Conservation (phyloP, 2,888 invertebrate genomes). For the Conops quadrifasciatus region DNA sequence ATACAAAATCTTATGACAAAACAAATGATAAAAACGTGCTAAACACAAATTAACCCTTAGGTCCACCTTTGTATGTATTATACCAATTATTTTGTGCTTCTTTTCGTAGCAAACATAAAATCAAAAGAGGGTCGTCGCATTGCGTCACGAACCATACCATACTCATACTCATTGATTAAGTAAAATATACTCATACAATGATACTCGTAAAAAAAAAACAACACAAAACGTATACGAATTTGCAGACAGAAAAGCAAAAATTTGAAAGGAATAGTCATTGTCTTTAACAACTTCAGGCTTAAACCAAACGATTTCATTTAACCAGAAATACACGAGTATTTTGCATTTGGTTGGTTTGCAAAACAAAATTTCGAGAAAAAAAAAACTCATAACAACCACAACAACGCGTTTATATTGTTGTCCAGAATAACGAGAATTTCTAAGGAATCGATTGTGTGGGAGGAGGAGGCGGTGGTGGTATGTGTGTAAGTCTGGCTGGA, state of each 20-base stretch:
- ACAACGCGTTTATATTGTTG: neutral
- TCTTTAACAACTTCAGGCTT: too few relatives aligned
- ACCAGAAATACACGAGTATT: neutral
- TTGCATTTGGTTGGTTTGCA: neutral
- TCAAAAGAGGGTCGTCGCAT: neutral
- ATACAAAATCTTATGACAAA: neutral
- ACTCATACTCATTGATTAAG: neutral
- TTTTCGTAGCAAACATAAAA: neutral
- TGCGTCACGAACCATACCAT: neutral
- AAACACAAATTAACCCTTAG: constrained; percentile 23
- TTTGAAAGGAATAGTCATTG: too few relatives aligned
- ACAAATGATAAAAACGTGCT: constrained; percentile 33
- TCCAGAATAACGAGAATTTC: neutral
- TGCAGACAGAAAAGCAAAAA: neutral
- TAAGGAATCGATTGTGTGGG: neutral
- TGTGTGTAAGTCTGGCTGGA: neutral
- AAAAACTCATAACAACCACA: neutral
- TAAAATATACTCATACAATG: neutral
- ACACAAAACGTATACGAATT: neutral
- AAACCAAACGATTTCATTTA: too few relatives aligned
- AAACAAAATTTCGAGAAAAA: neutral
- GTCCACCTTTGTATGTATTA: neutral
- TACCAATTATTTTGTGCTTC: neutral
- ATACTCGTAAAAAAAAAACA: neutral
- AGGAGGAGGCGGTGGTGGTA: neutral